phyloP scores from a whole-genome alignment of 2,888 invertebrate genomes.

The Eucera pruinosa region DNA sequence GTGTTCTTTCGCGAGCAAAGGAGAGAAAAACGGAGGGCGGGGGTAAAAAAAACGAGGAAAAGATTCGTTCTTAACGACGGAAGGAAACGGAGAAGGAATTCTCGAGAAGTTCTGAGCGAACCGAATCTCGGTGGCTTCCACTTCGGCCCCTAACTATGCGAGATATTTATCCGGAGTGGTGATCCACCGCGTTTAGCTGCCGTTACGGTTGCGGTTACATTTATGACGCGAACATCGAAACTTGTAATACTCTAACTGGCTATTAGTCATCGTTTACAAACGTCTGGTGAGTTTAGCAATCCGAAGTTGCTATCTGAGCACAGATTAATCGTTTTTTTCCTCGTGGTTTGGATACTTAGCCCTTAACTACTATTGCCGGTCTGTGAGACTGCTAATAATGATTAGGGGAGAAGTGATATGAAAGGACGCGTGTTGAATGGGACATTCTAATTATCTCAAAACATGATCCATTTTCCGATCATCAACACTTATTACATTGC shows the following conservation, averaged over 20 bases:
- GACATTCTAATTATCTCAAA: no score
- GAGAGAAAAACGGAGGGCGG: neutral
- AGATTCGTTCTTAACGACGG: slow-evolving; percentile 21
- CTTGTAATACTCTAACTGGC: neutral
- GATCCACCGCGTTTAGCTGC: slow-evolving; percentile 32
- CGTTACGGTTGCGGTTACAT: slow-evolving; percentile 16
- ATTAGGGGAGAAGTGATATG: no score
- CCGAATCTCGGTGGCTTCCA: neutral
- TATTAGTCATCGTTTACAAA: neutral
- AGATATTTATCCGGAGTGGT: slow-evolving; percentile 36
- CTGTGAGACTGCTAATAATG: no score
- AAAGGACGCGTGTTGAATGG: no score
- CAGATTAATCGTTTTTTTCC: neutral
- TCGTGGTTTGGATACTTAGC: neutral
- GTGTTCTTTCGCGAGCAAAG: neutral
- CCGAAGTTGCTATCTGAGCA: neutral
- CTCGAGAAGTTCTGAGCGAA: slow-evolving; percentile 3
- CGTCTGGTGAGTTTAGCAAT: neutral
- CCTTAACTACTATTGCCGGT: no score
- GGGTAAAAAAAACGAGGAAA: neutral
- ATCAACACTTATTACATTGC: no score
- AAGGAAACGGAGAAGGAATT: slow-evolving; percentile 7
- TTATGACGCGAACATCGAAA: slow-evolving; percentile 10
- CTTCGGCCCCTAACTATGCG: neutral
- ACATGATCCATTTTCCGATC: no score